A percentile compares a stretch with the other conserved stretches of the same genome.
Conservation (phyloP, 2,113 vertebrate species). For the Ptyas mucosa region DNA sequence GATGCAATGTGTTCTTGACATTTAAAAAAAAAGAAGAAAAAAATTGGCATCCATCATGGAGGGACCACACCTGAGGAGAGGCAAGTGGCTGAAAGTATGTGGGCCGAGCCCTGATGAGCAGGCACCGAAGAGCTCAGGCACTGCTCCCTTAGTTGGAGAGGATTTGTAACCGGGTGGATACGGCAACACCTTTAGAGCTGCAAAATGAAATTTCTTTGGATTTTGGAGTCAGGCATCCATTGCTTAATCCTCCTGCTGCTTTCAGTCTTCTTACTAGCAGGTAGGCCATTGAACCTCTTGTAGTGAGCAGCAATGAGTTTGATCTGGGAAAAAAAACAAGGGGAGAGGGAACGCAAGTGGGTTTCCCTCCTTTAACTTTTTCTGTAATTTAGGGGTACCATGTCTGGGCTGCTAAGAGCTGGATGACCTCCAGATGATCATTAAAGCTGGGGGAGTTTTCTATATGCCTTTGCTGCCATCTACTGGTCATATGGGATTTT, state of each 20-base stretch:
- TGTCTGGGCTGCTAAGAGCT: background rate
- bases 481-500: background rate
- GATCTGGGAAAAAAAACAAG: background rate
- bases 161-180: background rate
- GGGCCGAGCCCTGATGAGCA: background rate
- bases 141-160: background rate
- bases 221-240: background rate
- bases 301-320: background rate
- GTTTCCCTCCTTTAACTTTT: background rate
- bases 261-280: background rate
- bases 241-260: background rate
- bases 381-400: background rate
- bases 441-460: background rate
- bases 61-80: background rate
- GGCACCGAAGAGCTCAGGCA: background rate
- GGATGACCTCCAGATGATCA: background rate
- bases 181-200: background rate
- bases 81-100: constrained; percentile 9
- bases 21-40: background rate
- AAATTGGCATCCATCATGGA: background rate
- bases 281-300: background rate
- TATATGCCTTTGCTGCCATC: background rate
- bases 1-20: background rate
- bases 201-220: background rate
- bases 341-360: background rate